Percentiles rank a stretch among this genome's conserved stretches.
These are phyloP conservation scores for Nephrotoma flavescens DNA, from an alignment of 2,888 invertebrate genomes.

Conservation along the genomic window DNA sequence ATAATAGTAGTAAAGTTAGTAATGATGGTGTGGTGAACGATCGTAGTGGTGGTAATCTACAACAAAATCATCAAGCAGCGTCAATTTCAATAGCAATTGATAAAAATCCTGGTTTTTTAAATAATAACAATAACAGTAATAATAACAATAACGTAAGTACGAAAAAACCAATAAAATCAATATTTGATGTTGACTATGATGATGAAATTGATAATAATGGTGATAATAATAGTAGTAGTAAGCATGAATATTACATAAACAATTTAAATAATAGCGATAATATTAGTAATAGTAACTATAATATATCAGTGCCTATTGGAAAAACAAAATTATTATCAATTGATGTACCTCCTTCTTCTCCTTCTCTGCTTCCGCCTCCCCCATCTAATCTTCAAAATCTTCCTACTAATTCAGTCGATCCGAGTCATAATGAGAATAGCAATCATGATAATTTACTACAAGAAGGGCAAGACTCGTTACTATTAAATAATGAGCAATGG, in stretches of 20 bases:
- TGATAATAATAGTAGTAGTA: background rate
- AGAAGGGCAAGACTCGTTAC: background rate
- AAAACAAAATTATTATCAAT: background rate
- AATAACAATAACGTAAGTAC: background rate
- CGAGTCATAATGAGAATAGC: background rate
- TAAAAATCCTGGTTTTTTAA: background rate
- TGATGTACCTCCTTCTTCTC: background rate
- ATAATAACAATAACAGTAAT: background rate
- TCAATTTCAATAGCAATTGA: background rate
- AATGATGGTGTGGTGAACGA: conserved; percentile 7
- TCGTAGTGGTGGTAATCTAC: conserved; percentile 10
- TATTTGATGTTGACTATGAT: conserved; percentile 32
- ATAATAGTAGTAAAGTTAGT: background rate
- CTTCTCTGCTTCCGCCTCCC: background rate
- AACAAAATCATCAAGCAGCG: background rate
- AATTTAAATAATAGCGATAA: background rate
- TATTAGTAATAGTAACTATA: background rate
- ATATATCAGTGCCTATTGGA: background rate
- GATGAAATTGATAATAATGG: conserved; percentile 20
- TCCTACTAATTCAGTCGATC: background rate
- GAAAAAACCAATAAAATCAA: conserved; percentile 25
- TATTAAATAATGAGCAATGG: background rate
- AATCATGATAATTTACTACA: background rate
- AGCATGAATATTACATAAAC: background rate
- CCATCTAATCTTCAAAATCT: background rate